phyloP scores from a whole-genome alignment of 2,113 vertebrate genomes.

The Odontesthes bonariensis region DNA sequence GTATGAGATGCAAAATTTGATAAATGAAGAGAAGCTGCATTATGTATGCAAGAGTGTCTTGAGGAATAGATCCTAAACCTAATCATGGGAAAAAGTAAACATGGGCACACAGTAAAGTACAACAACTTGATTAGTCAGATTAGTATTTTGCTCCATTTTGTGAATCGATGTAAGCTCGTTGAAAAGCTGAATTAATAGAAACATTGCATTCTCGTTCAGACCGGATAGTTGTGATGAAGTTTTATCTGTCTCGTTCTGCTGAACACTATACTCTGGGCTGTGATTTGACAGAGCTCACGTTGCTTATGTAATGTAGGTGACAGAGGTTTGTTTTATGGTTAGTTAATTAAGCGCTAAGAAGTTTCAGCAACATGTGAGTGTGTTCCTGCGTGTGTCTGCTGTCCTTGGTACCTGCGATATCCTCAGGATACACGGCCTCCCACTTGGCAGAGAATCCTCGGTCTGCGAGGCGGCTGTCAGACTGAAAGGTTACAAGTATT shows the following conservation, averaged over 20 bases:
- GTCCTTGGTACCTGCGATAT: constrained; percentile 77
- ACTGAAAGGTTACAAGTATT: constrained; percentile 79
- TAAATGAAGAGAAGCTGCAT: neutral
- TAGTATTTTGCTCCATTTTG: no score
- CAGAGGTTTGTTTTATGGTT: constrained; percentile 31
- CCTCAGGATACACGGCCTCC: constrained; percentile 82
- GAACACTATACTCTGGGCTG: constrained; percentile 39
- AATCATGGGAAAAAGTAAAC: no score
- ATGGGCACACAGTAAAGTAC: no score
- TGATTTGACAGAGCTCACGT: constrained; percentile 20
- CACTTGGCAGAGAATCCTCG: constrained; percentile 80
- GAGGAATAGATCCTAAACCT: neutral
- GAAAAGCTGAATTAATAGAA: no score
- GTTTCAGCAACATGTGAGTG: constrained; percentile 1
- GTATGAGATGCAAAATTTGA: neutral
- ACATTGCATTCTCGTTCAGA: neutral
- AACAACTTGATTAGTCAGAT: no score
- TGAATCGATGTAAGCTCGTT: no score
- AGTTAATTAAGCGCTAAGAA: constrained; percentile 32
- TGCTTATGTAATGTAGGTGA: constrained; percentile 16
- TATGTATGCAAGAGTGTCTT: neutral
- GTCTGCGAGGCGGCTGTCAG: constrained; percentile 78
- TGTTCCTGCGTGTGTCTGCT: constrained; percentile 9
- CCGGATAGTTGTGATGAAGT: constrained; percentile 21
- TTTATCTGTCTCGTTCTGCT: constrained; percentile 39